Conservation (phyloP, 2,113 vertebrate species). For the Ceyx margarethae region DNA sequence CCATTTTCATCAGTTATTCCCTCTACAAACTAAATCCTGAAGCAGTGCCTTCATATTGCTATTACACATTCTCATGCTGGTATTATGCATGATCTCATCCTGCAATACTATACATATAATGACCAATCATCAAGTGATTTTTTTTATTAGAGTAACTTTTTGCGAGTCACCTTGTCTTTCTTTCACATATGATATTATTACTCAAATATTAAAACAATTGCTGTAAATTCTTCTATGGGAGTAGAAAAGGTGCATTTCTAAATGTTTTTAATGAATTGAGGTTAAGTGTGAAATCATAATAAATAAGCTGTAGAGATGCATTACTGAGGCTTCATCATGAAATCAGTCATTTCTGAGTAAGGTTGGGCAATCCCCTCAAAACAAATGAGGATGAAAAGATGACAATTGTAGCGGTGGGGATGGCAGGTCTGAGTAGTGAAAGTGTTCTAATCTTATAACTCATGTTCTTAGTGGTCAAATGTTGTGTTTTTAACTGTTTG, state of each 20-base stretch:
- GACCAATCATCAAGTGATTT: conserved; percentile 51
- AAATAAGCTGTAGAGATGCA: background rate
- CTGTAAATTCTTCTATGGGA: background rate
- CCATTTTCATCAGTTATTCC: conserved; percentile 31
- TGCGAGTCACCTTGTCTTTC: conserved; percentile 28
- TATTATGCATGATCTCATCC: background rate
- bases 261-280: background rate
- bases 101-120: background rate
- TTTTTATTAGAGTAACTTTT: conserved; percentile 53
- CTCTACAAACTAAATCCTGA: background rate
- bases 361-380: background rate
- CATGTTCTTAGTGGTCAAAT: background rate
- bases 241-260: background rate
- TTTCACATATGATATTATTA: background rate
- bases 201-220: conserved; percentile 41
- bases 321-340: background rate
- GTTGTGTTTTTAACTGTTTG: background rate
- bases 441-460: background rate
- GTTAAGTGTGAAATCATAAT: background rate
- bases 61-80: conserved; percentile 30
- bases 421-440: background rate
- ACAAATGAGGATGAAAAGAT: background rate
- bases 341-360: background rate
- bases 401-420: background rate
- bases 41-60: conserved; percentile 16